phyloP scores from a whole-genome alignment of 2,888 invertebrate genomes.

The Drosophila conformis region DNA sequence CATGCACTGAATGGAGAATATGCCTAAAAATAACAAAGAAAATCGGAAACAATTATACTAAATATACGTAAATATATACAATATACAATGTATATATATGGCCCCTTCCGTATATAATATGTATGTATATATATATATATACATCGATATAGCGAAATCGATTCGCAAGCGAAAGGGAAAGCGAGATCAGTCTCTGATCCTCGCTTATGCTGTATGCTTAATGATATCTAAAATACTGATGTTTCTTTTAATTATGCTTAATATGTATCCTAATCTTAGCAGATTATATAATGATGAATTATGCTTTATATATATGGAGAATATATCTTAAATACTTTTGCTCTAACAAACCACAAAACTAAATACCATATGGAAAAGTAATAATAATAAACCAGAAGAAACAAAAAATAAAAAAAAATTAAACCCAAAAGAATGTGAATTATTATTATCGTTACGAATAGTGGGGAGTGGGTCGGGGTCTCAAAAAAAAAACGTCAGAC shows the following conservation, averaged over 20 bases:
- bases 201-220: constrained; percentile 24
- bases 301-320: constrained; percentile 52
- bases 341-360: constrained; percentile 31
- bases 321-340: constrained; percentile 19
- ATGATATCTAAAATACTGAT: constrained; percentile 39
- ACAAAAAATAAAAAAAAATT: constrained; percentile 15
- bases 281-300: constrained; percentile 49
- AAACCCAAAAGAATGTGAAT: constrained; percentile 25
- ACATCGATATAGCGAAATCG: not conserved
- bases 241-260: constrained; percentile 48
- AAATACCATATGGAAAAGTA: constrained; percentile 26
- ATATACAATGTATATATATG: constrained; percentile 5
- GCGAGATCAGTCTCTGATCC: constrained; percentile 1
- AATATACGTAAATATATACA: constrained; percentile 18
- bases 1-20: constrained; percentile 50
- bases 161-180: not conserved
- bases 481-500: constrained; percentile 44
- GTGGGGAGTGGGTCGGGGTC: constrained; percentile 19
- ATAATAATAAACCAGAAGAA: constrained; percentile 25
- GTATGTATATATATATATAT: not conserved
- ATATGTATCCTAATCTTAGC: constrained; percentile 37
- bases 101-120: not conserved
- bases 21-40: constrained; percentile 13
- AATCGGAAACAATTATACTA: constrained; percentile 14
- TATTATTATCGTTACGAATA: constrained; percentile 21